Conservation (phyloP, 30 jellyfish, hydroid and myxozoan species). For the Hydractinia symbiolongicarpus region DNA sequence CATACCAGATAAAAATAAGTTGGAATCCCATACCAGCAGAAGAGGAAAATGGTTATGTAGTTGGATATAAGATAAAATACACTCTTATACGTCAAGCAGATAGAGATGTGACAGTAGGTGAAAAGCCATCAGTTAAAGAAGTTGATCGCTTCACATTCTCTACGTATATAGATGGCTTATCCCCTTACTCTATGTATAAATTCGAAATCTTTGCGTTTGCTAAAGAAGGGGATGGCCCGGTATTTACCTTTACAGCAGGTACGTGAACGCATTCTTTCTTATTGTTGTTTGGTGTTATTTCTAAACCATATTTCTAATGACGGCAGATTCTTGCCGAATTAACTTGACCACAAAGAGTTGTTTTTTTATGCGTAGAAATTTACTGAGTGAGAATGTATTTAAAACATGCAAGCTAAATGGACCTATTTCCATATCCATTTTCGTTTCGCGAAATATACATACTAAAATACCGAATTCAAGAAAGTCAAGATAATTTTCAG, state of each 20-base stretch:
- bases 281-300: not conserved
- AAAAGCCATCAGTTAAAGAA: not conserved
- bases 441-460: too few species aligned
- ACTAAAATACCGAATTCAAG: too few species aligned
- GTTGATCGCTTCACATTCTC: not conserved
- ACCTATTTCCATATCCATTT: too few species aligned
- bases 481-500: too few species aligned
- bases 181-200: not conserved
- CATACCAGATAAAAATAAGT: not conserved
- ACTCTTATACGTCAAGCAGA: not conserved
- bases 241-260: not conserved
- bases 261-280: not conserved
- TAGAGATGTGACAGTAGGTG: not conserved
- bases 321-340: too few species aligned
- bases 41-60: not conserved
- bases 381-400: too few species aligned
- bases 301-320: too few species aligned
- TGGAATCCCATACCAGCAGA: slow-evolving; percentile 4
- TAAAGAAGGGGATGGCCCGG: not conserved
- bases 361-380: too few species aligned
- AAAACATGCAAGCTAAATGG: too few species aligned
- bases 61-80: slow-evolving; percentile 1
- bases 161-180: not conserved
- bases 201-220: not conserved
- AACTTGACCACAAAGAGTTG: too few species aligned